Percentiles rank a stretch among this genome's conserved stretches.
Conservation (phyloP, 2,797 vertebrate species). For the Melanotaenia pygmaea region DNA sequence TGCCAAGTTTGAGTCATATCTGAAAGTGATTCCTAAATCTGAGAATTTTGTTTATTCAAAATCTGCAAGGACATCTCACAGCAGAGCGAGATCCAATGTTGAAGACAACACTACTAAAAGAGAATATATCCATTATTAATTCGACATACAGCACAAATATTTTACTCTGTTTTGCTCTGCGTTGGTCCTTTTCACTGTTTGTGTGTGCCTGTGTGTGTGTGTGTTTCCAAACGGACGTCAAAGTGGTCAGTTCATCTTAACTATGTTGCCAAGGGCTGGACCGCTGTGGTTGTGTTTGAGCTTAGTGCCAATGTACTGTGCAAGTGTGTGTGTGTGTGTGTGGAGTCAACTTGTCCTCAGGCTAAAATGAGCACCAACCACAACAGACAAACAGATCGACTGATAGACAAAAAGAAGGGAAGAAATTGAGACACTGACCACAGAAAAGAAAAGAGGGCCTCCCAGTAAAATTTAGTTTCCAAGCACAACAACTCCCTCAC, state of each 20-base stretch:
- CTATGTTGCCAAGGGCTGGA: conserved; percentile 76
- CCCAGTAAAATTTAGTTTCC: conserved; percentile 65
- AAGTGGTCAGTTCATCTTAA: conserved; percentile 77
- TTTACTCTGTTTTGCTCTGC: conserved; percentile 15
- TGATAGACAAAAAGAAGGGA: conserved; percentile 72
- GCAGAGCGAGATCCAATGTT: not conserved
- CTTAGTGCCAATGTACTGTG: conserved; percentile 57
- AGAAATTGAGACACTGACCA: conserved; percentile 57
- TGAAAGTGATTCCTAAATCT: conserved; percentile 10
- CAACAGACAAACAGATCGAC: conserved; percentile 79
- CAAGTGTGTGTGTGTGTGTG: conserved; percentile 46
- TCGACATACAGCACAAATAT: conserved; percentile 19
- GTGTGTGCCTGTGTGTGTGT: conserved; percentile 33
- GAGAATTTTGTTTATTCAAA: conserved; percentile 16
- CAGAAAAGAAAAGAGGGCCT: conserved; percentile 67
- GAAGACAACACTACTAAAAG: not conserved
- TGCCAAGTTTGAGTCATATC: conserved; percentile 41
- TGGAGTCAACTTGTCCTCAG: conserved; percentile 65
- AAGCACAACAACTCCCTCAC: conserved; percentile 54
- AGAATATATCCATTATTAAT: conserved; percentile 16
- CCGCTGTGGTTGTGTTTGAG: conserved; percentile 78
- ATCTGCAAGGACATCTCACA: not conserved
- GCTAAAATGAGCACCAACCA: conserved; percentile 76
- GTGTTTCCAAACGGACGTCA: conserved; percentile 74
- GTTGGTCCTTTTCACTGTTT: conserved; percentile 27